Conservation (phyloP, 2,888 invertebrate genomes). For the Gymnocheta viridis region DNA sequence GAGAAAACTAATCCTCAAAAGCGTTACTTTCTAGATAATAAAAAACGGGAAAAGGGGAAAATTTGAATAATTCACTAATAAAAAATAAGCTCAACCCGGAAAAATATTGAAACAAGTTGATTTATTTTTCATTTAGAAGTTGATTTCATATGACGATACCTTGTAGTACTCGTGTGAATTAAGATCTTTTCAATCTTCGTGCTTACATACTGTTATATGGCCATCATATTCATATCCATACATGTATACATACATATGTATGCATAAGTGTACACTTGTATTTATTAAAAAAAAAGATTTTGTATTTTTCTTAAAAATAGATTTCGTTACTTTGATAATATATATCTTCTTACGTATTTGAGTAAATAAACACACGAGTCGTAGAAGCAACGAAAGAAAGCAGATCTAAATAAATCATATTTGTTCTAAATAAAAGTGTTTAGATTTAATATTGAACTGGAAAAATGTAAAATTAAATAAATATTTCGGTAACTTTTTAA, state of each 20-base stretch:
- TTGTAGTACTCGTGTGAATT: no score
- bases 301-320: not conserved
- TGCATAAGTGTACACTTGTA: not conserved
- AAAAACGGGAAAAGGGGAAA: no score
- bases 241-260: not conserved
- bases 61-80: no score
- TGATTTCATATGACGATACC: no score
- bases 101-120: no score
- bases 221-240: no score
- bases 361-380: not conserved
- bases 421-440: conserved; percentile 12
- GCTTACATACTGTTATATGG: no score
- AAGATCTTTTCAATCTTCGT: no score
- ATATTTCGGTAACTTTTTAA: not conserved
- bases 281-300: not conserved
- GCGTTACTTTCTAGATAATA: no score
- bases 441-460: conserved; percentile 13
- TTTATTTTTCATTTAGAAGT: no score
- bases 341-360: not conserved
- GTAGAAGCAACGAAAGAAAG: not conserved
- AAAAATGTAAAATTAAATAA: conserved; percentile 13
- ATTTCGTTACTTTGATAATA: conserved; percentile 1
- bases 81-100: no score
- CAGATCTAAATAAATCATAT: conserved; percentile 24
- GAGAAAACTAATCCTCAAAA: no score